Evolutionary conservation across 2,113 vertebrate species (phyloP).

Genomic region (Perca schrenkii): DNA sequence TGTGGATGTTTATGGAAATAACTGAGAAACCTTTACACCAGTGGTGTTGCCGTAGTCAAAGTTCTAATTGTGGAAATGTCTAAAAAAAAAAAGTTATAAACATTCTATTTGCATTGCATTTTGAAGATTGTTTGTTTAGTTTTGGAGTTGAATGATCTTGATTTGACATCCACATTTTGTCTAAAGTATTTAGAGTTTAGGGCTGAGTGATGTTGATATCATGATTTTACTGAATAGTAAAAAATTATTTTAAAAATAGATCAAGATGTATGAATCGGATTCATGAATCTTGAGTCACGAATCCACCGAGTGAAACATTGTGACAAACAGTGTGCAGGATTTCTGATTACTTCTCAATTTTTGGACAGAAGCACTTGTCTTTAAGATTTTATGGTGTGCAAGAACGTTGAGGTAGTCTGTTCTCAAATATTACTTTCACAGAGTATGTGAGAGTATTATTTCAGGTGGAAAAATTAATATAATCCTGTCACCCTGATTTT

Average conservation of each 20-base stretch:
- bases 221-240: neutral
- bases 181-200: neutral
- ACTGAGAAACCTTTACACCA: neutral
- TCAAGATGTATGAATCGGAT: neutral
- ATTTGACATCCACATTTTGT: neutral
- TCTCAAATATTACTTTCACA: too few species aligned
- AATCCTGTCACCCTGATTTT: neutral
- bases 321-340: neutral
- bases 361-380: neutral
- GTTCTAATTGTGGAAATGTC: conserved; percentile 12
- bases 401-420: neutral
- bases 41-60: neutral
- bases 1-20: conserved; percentile 57
- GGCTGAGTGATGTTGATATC: neutral
- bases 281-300: neutral
- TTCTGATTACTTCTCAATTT: neutral
- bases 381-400: neutral
- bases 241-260: too few species aligned
- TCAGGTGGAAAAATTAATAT: neutral
- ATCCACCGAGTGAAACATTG: too few species aligned
- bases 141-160: neutral
- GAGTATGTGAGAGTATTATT: neutral
- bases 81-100: conserved; percentile 17
- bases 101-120: neutral
- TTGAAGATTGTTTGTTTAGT: neutral